Base-by-base conservation (phyloP, 2,888 invertebrate species). In the Chrysolina oricalcia region DNA sequence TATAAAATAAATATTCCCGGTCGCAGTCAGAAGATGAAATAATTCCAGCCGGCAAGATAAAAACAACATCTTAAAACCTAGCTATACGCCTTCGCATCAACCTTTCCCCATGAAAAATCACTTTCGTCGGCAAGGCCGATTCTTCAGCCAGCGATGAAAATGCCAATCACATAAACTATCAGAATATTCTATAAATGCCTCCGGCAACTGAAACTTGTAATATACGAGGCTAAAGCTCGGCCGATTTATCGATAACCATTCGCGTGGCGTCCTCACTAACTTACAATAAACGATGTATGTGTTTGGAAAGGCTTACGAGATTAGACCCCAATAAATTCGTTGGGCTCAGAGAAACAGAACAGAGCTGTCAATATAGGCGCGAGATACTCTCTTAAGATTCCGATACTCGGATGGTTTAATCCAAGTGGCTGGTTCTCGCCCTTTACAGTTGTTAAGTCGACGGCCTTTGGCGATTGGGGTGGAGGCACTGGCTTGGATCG, bases 201-300 rank as follows among this genome's bases (percentile, higher is more conserved):
- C 35, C 27, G 59, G 59, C 59, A 35, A 59, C 27, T 59, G 59
- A 59, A 59, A 59, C 59, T 74, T 74, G 67, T 74, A 63, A 71
- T 74, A 71, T 74, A 74, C 48, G 75, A 75, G 68, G 17, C 53
- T 56, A 15, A 64, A 64, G 63, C 48, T 48, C 59, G 21, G 41
- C 72, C 72, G 71, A 72, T 75, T 75, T 72, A 72, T 75, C 72
- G 71, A 72, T 65, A 72, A 56, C 75, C 69, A 72, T 75, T 71
- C 43, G 21, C 21, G 53, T 40, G 23, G 59, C 64, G 68, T 62
- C 59, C 43, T 68, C 43, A n/a, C 65, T 56, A 75, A 72, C 71
- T 75, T 72, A 75, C 63, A 75, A 68, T 65, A 70, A 75, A 68
- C 72, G 68, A 75, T 68, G 73, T 63, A 69, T 73, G 71, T 71